These are phyloP conservation scores for Phorcus lineatus DNA, from an alignment of 2,888 invertebrate species.

Conservation along the genomic window DNA sequence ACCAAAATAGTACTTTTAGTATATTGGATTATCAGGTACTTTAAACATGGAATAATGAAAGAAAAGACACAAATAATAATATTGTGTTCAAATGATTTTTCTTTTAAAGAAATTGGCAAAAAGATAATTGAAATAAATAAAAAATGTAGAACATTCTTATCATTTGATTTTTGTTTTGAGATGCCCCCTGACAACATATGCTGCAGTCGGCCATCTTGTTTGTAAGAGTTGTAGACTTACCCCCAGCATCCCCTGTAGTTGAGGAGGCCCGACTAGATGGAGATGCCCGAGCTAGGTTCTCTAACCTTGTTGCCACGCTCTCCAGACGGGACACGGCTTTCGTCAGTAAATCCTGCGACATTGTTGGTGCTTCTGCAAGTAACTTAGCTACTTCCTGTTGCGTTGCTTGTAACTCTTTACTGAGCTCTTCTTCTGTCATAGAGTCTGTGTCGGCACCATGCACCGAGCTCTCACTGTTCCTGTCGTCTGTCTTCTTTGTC, in stretches of 20 bases:
- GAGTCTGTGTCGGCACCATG: background rate
- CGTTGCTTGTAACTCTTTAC: conserved; percentile 28
- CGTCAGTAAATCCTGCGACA: conserved; percentile 79
- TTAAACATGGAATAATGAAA: too few relatives aligned
- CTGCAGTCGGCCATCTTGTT: background rate
- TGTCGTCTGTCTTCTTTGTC: too few relatives aligned
- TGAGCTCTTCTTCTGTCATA: background rate
- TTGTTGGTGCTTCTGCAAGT: conserved; percentile 39
- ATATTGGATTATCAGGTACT: too few relatives aligned
- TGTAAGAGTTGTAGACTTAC: conserved; percentile 24
- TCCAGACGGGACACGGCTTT: conserved; percentile 85
- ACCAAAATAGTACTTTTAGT: too few relatives aligned
- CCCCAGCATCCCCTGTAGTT: conserved; percentile 33
- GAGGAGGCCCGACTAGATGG: conserved; percentile 16
- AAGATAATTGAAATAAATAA: too few relatives aligned
- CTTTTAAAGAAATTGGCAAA: too few relatives aligned
- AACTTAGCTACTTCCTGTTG: conserved; percentile 37
- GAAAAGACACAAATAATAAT: too few relatives aligned
- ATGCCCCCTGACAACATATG: background rate
- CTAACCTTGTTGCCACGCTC: conserved; percentile 84
- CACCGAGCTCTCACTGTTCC: background rate
- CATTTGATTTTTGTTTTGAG: too few relatives aligned
- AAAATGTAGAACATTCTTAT: too few relatives aligned
- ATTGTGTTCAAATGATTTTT: too few relatives aligned
- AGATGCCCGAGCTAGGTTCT: conserved; percentile 45